These are phyloP conservation scores for Lasioglossum albipes DNA, from an alignment of 1,140 invertebrate genomes.

Conservation along the genomic window DNA sequence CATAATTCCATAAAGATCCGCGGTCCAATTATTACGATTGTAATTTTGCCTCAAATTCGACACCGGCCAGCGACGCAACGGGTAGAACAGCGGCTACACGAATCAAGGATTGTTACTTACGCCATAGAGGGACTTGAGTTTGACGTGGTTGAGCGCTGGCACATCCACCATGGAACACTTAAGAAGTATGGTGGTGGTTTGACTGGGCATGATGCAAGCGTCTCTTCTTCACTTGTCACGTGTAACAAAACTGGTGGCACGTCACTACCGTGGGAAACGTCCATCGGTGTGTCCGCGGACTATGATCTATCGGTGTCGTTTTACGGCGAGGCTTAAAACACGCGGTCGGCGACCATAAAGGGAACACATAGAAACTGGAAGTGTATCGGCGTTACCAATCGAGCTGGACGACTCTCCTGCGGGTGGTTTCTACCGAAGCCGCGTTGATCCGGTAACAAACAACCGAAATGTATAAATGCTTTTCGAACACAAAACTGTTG, in stretches of 20 bases:
- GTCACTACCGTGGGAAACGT: constrained; percentile 60
- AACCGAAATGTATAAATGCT: constrained; percentile 11
- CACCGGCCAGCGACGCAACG: too few relatives aligned
- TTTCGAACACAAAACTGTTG: constrained; percentile 19
- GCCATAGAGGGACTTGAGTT: constrained; percentile 73
- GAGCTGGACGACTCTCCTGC: background rate
- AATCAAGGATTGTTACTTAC: constrained; percentile 67
- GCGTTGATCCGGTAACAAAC: background rate
- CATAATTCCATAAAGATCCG: too few relatives aligned
- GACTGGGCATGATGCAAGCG: constrained; percentile 73
- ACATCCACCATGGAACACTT: constrained; percentile 80
- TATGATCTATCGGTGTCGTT: constrained; percentile 41
- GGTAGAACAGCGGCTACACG: too few relatives aligned
- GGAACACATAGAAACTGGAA: background rate
- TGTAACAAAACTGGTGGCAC: constrained; percentile 23
- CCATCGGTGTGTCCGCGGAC: constrained; percentile 40
- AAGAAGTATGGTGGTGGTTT: constrained; percentile 78
- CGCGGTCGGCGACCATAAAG: background rate
- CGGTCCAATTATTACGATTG: too few relatives aligned
- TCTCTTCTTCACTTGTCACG: constrained; percentile 52
- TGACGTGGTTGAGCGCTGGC: constrained; percentile 77
- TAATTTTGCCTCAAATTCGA: too few relatives aligned
- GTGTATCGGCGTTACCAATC: constrained; percentile 10
- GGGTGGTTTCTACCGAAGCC: too few relatives aligned
- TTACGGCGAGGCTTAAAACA: constrained; percentile 28